Conservation (phyloP, 2,888 invertebrate species). For the Onthophagus sagittarius region DNA sequence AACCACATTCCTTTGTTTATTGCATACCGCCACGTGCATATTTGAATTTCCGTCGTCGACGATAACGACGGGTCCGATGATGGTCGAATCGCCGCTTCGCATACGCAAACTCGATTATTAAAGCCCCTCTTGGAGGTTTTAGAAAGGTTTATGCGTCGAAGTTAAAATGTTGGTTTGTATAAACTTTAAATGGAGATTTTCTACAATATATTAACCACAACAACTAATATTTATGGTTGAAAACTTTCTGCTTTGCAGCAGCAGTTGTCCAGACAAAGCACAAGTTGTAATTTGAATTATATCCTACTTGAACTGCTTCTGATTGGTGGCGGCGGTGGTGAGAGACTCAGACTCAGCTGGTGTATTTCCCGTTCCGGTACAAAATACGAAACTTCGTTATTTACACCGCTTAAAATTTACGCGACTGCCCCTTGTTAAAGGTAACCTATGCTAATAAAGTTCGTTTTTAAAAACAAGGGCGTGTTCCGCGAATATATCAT, state of each 20-base stretch:
- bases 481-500: neutral
- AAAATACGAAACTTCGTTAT: neutral
- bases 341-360: neutral
- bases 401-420: neutral
- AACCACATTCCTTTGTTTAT: constrained; percentile 31
- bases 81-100: constrained; percentile 35
- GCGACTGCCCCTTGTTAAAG: neutral
- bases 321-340: neutral
- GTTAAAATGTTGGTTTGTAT: no score
- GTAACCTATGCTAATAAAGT: neutral
- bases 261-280: neutral
- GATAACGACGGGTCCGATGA: constrained; percentile 27
- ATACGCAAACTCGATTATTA: constrained; percentile 37
- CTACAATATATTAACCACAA: neutral
- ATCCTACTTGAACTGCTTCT: neutral
- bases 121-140: neutral
- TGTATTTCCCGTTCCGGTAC: neutral
- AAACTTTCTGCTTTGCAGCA: neutral
- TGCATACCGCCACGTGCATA: constrained; percentile 31
- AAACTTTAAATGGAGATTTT: neutral
- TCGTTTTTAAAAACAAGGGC: neutral
- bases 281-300: neutral
- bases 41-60: constrained; percentile 29
- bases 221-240: neutral
- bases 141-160: neutral